Base-by-base conservation (phyloP, 2,888 invertebrate species). In the Congeria kusceri region DNA sequence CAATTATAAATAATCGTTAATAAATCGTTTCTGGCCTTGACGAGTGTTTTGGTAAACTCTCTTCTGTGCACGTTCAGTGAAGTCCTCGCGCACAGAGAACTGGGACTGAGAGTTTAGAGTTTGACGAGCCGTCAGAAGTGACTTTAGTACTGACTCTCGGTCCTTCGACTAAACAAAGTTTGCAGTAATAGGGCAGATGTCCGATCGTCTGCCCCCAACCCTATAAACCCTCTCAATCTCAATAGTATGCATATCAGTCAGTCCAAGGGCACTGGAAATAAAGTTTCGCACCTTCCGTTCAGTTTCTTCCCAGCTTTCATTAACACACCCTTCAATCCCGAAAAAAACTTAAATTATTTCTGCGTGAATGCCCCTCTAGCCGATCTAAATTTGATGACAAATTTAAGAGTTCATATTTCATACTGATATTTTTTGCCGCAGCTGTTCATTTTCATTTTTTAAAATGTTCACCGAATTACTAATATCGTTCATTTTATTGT, bases 191-290 rank as follows among this genome's bases (percentile, higher is more conserved):
- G 58, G 61, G 29, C 68, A 59, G 9, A 1, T 59, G 23, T 58
- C 46, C 46, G 47, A 13, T 13, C n/a, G 46, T 23, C 58, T 59
- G 27, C 5, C 68, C 46, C 68, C 47, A 27, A 68, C 44, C 27
- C 59, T 39, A 56, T 68, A 59, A 32, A 47, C 68, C 32, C 68
- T 27, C 59, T 59, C 59, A 27, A 68, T 68, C 47, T 68, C 46
- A 28, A 58, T 27, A 47, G 58, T 20, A 32, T 32, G 32, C 32
- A 32, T 32, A 32, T 32, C 32, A 7, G 32, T 32, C 32, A 32
- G 32, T 9, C 32, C 32, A 32, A 32, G 32, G 4, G 32, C 9
- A 32, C 32, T 32, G 4, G 32, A 32, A 7, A 32, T 32, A 32
- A 32, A 32, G 9, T 32, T 4, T 32, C 68, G 32, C 20, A 59